phyloP scores from a whole-genome alignment of 2,888 invertebrate species.

The Hirtodrosophila trivittata region DNA sequence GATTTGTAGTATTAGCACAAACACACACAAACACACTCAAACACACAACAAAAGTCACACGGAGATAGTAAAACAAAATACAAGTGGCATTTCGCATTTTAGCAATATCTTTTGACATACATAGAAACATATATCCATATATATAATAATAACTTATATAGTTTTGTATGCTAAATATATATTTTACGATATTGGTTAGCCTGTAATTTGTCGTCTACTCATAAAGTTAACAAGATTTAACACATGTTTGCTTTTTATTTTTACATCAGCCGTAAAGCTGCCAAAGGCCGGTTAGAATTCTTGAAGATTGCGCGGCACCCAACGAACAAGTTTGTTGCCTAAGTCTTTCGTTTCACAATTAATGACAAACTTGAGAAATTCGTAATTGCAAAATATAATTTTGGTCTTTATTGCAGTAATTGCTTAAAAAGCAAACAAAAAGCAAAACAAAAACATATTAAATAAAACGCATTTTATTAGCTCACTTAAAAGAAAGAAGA shows the following conservation, averaged over 20 bases:
- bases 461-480: background rate
- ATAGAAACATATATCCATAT: slow-evolving; percentile 6
- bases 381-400: slow-evolving; percentile 21
- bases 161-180: slow-evolving; percentile 7
- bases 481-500: too few species aligned
- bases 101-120: slow-evolving; percentile 8
- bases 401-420: slow-evolving; percentile 20
- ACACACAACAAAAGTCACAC: slow-evolving; percentile 14
- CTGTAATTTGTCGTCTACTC: background rate
- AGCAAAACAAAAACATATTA: background rate
- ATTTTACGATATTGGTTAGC: slow-evolving; percentile 16
- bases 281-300: background rate
- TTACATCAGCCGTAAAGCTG: background rate
- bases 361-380: slow-evolving; percentile 20
- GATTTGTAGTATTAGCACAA: slow-evolving; percentile 18
- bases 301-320: background rate
- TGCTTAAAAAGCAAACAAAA: slow-evolving; percentile 10
- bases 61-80: slow-evolving; percentile 22
- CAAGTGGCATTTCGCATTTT: slow-evolving; percentile 36
- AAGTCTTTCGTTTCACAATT: slow-evolving; percentile 37
- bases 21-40: slow-evolving; percentile 1
- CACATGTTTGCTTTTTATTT: background rate
- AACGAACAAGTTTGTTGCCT: slow-evolving; percentile 40
- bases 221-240: slow-evolving; percentile 19
- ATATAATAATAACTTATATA: background rate